Conservation (phyloP, 2,113 vertebrate species). For the Plecotus auritus region DNA sequence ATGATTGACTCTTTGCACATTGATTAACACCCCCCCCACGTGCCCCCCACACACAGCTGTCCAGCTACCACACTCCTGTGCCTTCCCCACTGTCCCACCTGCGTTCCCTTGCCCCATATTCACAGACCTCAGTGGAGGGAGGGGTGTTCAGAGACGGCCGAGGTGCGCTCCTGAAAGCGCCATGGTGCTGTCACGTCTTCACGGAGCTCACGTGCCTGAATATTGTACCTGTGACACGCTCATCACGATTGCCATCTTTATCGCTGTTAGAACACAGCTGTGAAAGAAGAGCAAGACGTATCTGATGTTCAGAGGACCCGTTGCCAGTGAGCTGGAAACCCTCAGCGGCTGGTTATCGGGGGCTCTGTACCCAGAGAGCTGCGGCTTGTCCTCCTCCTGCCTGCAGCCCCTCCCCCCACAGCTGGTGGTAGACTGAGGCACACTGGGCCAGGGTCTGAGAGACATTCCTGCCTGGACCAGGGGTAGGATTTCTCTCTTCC, state of each 20-base stretch:
- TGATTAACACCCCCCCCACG: background rate
- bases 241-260: background rate
- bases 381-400: background rate
- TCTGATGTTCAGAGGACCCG: background rate
- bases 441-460: constrained; percentile 32
- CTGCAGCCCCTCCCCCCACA: constrained; percentile 49
- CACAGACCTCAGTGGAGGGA: background rate
- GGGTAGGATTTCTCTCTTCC: background rate
- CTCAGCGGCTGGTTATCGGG: background rate
- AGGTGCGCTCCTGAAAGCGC: background rate
- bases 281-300: background rate
- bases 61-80: background rate
- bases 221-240: background rate
- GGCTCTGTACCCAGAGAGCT: background rate
- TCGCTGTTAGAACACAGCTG: rapidly evolving
- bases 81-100: too few species aligned
- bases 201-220: background rate
- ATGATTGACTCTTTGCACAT: background rate
- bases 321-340: background rate
- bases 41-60: background rate
- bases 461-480: constrained; percentile 73
- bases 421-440: constrained; percentile 40
- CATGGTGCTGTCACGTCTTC: rapidly evolving
- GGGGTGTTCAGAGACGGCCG: rapidly evolving
- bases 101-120: rapidly evolving